A percentile compares a stretch with the other conserved stretches of the same genome.
These are phyloP conservation scores for Spermophilus dauricus DNA, from an alignment of 2,113 vertebrate genomes.

Conservation along the genomic window DNA sequence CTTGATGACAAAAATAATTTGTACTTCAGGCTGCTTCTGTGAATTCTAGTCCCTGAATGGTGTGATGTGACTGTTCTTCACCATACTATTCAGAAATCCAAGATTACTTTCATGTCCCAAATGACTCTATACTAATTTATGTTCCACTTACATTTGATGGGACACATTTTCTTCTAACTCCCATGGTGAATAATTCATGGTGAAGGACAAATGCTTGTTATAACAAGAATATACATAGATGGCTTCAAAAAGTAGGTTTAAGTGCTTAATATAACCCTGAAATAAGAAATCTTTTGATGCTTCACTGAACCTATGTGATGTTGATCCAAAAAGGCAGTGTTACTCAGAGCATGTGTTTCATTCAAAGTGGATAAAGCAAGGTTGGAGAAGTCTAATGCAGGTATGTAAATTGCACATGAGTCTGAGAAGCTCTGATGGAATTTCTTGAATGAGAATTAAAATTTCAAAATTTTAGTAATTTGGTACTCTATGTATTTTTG, in stretches of 20 bases:
- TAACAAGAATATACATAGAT: slow-evolving; percentile 31
- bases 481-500: neutral
- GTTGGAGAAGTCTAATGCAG: neutral
- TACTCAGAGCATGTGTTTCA: neutral
- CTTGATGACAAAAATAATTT: neutral
- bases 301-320: neutral
- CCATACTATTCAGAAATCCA: neutral
- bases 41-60: neutral
- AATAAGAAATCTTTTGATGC: neutral
- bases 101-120: neutral
- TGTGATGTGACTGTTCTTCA: neutral
- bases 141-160: slow-evolving; percentile 7
- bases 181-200: slow-evolving; percentile 20
- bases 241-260: slow-evolving; percentile 26
- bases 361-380: neutral
- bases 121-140: slow-evolving; percentile 21
- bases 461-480: neutral
- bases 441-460: neutral
- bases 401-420: neutral
- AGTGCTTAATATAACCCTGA: neutral
- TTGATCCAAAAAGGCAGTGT: neutral
- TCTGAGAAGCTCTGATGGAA: neutral
- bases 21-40: neutral
- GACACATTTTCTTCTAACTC: neutral
- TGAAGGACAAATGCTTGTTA: neutral